phyloP scores from a whole-genome alignment of 2,113 vertebrate genomes.

The Nanorana parkeri region DNA sequence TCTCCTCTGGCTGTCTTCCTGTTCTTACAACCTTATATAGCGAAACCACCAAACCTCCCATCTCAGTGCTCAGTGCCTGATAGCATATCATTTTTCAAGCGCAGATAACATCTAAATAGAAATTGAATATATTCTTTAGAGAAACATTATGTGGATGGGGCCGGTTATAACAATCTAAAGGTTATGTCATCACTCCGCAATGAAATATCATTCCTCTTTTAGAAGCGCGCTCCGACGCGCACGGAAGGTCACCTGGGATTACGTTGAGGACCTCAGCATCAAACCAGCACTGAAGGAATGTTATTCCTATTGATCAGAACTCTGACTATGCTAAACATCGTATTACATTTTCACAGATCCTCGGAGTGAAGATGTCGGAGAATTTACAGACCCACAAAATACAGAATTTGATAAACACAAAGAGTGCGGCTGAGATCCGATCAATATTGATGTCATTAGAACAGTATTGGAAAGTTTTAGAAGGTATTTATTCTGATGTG shows the following conservation, averaged over 20 bases:
- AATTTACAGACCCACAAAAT: too few species aligned
- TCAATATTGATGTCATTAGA: too few species aligned
- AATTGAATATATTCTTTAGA: not conserved
- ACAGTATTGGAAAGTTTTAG: too few species aligned
- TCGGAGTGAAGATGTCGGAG: too few species aligned
- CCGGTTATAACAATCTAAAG: slow-evolving; percentile 13
- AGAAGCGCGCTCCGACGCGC: not conserved
- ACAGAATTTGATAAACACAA: too few species aligned
- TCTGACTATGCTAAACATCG: slow-evolving; percentile 2
- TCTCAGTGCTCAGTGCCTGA: not conserved
- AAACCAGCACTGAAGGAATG: not conserved
- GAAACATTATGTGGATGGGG: not conserved
- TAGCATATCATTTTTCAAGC: not conserved
- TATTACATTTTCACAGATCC: not conserved
- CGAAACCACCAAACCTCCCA: too few species aligned
- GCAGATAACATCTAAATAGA: not conserved
- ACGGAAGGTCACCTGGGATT: slow-evolving; percentile 6
- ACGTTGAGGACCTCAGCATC: not conserved
- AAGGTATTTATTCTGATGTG: too few species aligned
- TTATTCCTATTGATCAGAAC: slow-evolving; percentile 18
- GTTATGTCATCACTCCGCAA: not conserved
- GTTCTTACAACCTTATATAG: too few species aligned
- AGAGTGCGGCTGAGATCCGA: too few species aligned
- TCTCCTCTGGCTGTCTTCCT: too few species aligned
- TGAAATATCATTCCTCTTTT: not conserved